Percentiles rank a stretch among this genome's conserved stretches.
Evolutionary conservation across 2,888 invertebrate species (phyloP).

Genomic region (Hesperia comma): DNA sequence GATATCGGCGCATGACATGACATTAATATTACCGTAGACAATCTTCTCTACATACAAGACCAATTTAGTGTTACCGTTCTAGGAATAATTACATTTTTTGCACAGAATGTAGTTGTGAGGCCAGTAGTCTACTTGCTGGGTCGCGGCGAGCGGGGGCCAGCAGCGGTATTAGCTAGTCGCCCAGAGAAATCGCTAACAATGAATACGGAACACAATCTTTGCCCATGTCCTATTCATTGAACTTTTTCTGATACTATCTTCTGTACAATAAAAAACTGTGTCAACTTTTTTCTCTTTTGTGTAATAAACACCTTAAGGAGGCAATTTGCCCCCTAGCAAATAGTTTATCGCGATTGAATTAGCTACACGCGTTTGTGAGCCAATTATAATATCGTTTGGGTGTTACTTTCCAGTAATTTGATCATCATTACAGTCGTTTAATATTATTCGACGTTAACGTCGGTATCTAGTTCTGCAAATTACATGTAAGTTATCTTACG

Average conservation of each 20-base stretch:
- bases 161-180: constrained; percentile 77
- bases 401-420: constrained; percentile 50
- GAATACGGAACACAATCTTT: constrained; percentile 77
- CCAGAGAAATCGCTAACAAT: constrained; percentile 79
- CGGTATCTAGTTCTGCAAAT: constrained; percentile 14
- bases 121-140: constrained; percentile 72
- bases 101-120: constrained; percentile 58
- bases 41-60: constrained; percentile 61
- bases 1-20: constrained; percentile 60
- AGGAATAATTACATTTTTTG: constrained; percentile 77
- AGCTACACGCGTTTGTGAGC: constrained; percentile 61
- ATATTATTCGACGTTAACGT: constrained; percentile 29
- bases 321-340: constrained; percentile 62
- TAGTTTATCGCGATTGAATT: constrained; percentile 70
- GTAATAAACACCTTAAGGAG: constrained; percentile 63
- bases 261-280: constrained; percentile 67
- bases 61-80: constrained; percentile 78
- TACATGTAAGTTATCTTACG: background rate
- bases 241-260: constrained; percentile 69
- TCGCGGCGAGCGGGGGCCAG: constrained; percentile 66
- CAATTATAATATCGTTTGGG: constrained; percentile 67
- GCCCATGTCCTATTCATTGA: constrained; percentile 72
- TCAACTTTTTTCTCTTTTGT: constrained; percentile 62
- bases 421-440: constrained; percentile 41
- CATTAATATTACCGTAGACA: constrained; percentile 68